These are phyloP conservation scores for Kradibia gibbosae DNA, from an alignment of 1,140 invertebrate genomes.

Conservation along the genomic window DNA sequence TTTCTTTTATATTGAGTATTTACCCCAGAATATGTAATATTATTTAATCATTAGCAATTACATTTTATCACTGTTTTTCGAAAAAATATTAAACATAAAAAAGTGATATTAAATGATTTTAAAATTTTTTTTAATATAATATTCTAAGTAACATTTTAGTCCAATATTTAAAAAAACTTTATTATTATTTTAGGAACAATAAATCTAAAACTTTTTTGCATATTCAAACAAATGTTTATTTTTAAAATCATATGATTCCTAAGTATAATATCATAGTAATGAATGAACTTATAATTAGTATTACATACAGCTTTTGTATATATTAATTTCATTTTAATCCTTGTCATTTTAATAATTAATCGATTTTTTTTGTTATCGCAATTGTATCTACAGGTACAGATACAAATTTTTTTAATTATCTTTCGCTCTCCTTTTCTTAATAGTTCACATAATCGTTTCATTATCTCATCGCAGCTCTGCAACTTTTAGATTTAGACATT, in stretches of 20 bases:
- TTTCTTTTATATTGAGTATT: too few species aligned
- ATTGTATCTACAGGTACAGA: conserved; percentile 70
- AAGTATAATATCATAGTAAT: conserved; percentile 67
- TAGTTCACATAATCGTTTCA: conserved; percentile 36
- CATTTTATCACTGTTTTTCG: not conserved
- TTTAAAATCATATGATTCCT: conserved; percentile 70
- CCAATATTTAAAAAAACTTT: too few species aligned
- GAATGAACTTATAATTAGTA: conserved; percentile 64
- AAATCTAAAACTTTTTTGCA: not conserved
- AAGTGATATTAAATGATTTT: too few species aligned
- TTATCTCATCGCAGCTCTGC: conserved; percentile 36
- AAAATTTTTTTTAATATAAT: too few species aligned
- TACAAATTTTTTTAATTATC: conserved; percentile 66
- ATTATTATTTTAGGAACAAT: not conserved
- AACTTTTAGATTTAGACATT: conserved; percentile 48
- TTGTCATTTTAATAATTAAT: conserved; percentile 58
- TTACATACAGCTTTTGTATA: conserved; percentile 70
- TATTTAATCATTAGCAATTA: not conserved
- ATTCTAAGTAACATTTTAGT: too few species aligned
- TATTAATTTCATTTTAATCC: conserved; percentile 71
- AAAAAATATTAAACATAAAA: too few species aligned
- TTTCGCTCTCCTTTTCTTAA: conserved; percentile 38
- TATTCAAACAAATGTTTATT: conserved; percentile 72
- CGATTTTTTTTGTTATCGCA: conserved; percentile 66
- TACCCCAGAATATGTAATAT: not conserved